Conservation (phyloP, 1,140 invertebrate genomes). For the Tetramorium parvispinum region DNA sequence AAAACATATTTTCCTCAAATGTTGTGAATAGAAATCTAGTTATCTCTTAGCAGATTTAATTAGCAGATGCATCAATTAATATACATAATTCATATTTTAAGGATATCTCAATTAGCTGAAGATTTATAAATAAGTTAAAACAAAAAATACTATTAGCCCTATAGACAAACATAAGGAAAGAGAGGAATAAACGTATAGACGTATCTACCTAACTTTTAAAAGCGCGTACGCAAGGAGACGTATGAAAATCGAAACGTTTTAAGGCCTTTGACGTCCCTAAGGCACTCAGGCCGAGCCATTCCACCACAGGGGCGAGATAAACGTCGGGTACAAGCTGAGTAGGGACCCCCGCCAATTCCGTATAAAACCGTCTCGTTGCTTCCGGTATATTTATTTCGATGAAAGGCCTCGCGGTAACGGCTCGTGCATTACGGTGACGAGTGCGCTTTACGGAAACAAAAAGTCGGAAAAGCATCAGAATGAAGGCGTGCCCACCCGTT, state of each 20-base stretch:
- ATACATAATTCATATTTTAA: neutral
- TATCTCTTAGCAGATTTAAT: neutral
- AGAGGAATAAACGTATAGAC: too few relatives aligned
- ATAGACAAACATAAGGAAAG: neutral
- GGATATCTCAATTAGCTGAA: neutral
- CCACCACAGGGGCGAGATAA: constrained; percentile 25
- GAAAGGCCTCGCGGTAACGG: constrained; percentile 50
- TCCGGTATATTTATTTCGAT: constrained; percentile 67
- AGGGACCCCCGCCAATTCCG: constrained; percentile 37
- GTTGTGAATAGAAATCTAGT: neutral
- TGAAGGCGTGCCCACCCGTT: constrained; percentile 28
- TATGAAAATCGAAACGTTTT: constrained; percentile 53
- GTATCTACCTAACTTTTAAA: neutral
- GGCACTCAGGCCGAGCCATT: constrained; percentile 14
- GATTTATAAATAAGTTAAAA: neutral
- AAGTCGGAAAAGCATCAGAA: constrained; percentile 50
- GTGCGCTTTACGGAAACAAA: neutral
- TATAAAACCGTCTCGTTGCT: constrained; percentile 56
- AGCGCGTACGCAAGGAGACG: constrained; percentile 8
- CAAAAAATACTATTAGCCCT: neutral
- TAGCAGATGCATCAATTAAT: neutral
- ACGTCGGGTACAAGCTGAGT: neutral
- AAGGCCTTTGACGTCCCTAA: constrained; percentile 43
- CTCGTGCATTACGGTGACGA: constrained; percentile 22
- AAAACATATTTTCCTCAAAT: neutral